These are phyloP conservation scores for Apodemus speciosus DNA, from an alignment of 2,113 vertebrate genomes.

Conservation along the genomic window DNA sequence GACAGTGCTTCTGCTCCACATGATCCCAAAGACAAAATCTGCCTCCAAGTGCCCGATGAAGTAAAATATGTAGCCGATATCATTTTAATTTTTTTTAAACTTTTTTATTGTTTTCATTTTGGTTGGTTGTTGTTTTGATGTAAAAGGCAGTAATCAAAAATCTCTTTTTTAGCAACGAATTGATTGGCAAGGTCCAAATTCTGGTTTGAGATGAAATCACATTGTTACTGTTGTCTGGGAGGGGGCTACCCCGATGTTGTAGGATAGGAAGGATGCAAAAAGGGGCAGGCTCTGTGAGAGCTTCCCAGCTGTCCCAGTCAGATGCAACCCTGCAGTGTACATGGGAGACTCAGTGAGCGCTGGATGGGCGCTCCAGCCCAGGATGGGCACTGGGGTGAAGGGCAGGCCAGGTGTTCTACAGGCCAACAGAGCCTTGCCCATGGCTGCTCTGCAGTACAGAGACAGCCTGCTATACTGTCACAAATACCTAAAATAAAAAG, in stretches of 20 bases:
- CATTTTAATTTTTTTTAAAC: neutral
- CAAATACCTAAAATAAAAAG: neutral
- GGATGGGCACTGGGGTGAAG: neutral
- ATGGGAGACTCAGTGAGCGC: neutral
- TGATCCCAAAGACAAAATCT: neutral
- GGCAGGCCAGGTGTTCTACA: too few species aligned
- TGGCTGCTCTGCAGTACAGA: neutral
- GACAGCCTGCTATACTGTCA: neutral
- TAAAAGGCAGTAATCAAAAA: neutral
- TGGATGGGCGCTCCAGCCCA: neutral
- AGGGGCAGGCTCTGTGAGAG: neutral
- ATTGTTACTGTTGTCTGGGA: neutral
- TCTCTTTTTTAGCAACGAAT: neutral
- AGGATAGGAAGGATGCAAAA: neutral
- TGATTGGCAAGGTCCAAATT: neutral
- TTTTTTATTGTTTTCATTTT: neutral
- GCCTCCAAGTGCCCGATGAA: neutral
- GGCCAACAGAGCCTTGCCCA: neutral
- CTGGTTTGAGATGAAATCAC: neutral
- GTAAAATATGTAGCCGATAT: neutral
- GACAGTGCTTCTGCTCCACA: neutral
- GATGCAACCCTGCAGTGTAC: neutral
- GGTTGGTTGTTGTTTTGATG: neutral
- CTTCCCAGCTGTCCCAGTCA: neutral
- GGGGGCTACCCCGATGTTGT: neutral